Percentiles rank a stretch among this genome's conserved stretches.
Conservation (phyloP, 2,888 invertebrate species). For the Oscheius sp. region DNA sequence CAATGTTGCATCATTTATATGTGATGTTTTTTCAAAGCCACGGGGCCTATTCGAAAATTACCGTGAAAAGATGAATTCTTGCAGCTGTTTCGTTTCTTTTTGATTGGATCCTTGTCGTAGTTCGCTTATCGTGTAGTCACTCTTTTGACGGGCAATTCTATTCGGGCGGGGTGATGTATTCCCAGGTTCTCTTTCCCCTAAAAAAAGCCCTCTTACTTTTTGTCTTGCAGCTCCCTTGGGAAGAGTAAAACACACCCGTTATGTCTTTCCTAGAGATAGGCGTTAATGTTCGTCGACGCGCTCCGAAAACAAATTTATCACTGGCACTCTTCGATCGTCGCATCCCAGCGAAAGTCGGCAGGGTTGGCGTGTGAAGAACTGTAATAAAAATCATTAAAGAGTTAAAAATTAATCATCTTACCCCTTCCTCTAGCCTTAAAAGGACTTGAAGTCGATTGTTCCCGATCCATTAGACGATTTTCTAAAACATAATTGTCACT, state of each 20-base stretch:
- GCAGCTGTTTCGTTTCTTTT: slow-evolving; percentile 22
- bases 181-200: slow-evolving; percentile 22
- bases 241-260: slow-evolving; percentile 2
- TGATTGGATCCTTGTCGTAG: slow-evolving; percentile 13
- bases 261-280: slow-evolving; percentile 20
- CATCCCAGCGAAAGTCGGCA: slow-evolving; percentile 19
- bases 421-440: slow-evolving; percentile 10
- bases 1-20: neutral
- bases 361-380: slow-evolving; percentile 18
- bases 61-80: slow-evolving; percentile 25
- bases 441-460: neutral
- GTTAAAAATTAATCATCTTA: neutral
- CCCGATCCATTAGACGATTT: neutral
- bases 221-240: neutral
- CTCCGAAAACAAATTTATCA: slow-evolving; percentile 33
- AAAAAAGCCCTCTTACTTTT: neutral
- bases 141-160: slow-evolving; percentile 16
- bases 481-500: too few relatives aligned
- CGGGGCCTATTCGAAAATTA: too few relatives aligned
- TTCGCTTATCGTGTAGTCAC: slow-evolving; percentile 27
- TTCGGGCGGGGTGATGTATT: slow-evolving; percentile 21
- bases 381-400: neutral
- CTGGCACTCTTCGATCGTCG: slow-evolving; percentile 25
- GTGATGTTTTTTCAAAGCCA: neutral
- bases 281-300: slow-evolving; percentile 28